Percentiles rank a stretch among this genome's conserved stretches.
Evolutionary conservation across 2,888 invertebrate genomes (phyloP).

Genomic region (Augiades crinisus): DNA sequence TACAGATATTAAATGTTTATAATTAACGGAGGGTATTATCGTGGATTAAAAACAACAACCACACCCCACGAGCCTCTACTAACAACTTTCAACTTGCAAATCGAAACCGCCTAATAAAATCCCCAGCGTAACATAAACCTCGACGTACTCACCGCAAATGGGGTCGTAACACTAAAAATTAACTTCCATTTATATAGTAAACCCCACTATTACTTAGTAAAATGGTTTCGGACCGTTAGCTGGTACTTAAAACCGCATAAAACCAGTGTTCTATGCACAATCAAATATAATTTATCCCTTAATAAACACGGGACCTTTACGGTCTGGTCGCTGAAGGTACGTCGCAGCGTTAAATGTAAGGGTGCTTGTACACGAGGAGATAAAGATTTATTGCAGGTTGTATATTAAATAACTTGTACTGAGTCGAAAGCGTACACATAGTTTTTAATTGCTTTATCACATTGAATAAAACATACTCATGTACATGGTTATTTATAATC

Average conservation of each 20-base stretch:
- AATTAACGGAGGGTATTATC: no score
- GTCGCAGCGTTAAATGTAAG: background rate
- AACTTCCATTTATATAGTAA: conserved; percentile 10
- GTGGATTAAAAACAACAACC: no score
- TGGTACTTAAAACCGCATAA: conserved; percentile 20
- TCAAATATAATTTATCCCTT: conserved; percentile 22
- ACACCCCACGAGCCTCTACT: no score
- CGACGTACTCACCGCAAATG: conserved; percentile 1
- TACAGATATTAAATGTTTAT: no score
- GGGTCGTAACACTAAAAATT: conserved; percentile 22
- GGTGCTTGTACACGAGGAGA: background rate
- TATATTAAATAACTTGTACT: background rate
- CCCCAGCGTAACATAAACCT: background rate
- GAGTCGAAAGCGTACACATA: no score
- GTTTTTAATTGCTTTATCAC: background rate
- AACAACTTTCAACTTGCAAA: no score
- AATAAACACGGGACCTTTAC: conserved; percentile 13
- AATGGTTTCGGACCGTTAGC: conserved; percentile 13
- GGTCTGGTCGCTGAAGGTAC: conserved; percentile 1
- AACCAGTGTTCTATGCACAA: conserved; percentile 20
- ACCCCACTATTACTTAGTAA: conserved; percentile 20
- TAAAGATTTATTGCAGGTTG: no score
- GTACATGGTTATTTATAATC: no score
- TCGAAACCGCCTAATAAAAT: background rate
- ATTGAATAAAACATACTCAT: no score